Conservation (phyloP, 2,113 vertebrate species). For the Epinephelus moara region DNA sequence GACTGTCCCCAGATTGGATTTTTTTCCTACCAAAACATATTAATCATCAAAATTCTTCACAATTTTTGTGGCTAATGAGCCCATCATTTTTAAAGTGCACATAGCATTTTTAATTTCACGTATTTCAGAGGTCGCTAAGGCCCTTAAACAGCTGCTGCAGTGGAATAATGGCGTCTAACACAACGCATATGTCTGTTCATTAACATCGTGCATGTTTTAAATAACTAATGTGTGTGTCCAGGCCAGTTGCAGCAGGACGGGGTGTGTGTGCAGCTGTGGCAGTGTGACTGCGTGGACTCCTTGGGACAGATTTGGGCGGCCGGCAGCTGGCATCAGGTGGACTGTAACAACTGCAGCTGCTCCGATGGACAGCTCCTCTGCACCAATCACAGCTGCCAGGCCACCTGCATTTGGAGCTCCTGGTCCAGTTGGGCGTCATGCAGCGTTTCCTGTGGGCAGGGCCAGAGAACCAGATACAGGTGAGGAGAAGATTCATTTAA, state of each 20-base stretch:
- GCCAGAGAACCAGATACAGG: slow-evolving; percentile 88
- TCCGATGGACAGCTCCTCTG: slow-evolving; percentile 85
- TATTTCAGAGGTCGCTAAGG: background rate
- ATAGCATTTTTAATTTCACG: background rate
- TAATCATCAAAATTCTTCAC: background rate
- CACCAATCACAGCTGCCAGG: slow-evolving; percentile 81
- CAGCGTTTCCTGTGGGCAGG: slow-evolving; percentile 86
- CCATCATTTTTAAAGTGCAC: background rate
- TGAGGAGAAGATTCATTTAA: slow-evolving; percentile 41
- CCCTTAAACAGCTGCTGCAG: background rate
- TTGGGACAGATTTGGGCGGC: slow-evolving; percentile 88
- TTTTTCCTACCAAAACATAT: background rate
- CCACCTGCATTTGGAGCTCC: slow-evolving; percentile 87
- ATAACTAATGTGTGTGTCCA: slow-evolving; percentile 42
- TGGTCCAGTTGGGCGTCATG: slow-evolving; percentile 92
- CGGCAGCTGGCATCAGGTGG: slow-evolving; percentile 83
- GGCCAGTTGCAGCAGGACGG: slow-evolving; percentile 88
- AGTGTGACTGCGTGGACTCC: slow-evolving; percentile 89
- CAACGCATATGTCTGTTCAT: no score
- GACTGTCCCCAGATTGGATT: background rate
- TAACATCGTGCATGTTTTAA: background rate
- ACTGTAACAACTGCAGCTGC: slow-evolving; percentile 91
- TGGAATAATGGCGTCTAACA: background rate
- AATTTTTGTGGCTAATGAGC: background rate
- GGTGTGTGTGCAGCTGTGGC: slow-evolving; percentile 83